Base-by-base conservation (phyloP, 2,888 invertebrate genomes). In the Criorhina ranunculi region DNA sequence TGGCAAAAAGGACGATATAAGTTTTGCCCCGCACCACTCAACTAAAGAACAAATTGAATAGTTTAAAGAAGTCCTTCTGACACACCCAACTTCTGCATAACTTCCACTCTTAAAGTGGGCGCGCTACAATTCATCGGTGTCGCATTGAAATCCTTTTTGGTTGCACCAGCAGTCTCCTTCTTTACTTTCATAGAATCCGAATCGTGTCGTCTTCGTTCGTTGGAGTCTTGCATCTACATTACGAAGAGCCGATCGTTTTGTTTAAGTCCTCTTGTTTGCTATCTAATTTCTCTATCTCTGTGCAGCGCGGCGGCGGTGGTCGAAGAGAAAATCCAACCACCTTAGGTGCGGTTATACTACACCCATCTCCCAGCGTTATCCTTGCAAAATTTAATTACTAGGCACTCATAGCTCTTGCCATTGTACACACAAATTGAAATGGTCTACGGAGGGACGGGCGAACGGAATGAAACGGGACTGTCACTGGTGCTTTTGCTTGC, bases 341-440 rank as follows among this genome's bases (percentile, higher is more conserved):
- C 67, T 73, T 29, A 49, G 72, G 44, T 79, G 72, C 42, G 73
- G 79, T 75, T 78, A 40, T 40, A 64, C 19, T 40, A 64, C 19
- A 49, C 8, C 59, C 35, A 31, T 7, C 60, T 57, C 40, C 0
- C 46, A 46, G 64, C 64, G 69, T 64, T 85, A 80, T 85, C 70
- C 85, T 85, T 75, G 64, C 69, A 80, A 55, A 85, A 85, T 85
- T 85, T 80, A 85, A 85, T 85, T 85, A 85, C 85, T 70, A 85
- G 76, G 75, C 70, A 80, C 80, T 80, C 85, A 80, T 80, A 80
- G 80, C 80, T 80, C 70, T 69, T 69, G 66, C 64, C n/a, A 73
- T 69, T 79, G 72, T 78, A 64, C 51, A 75, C 57, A 69, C 59
- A 75, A 75, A 75, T 79, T 75, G 70, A 80, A 85, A 76, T 46